These are phyloP conservation scores for Blennius ocellaris DNA, from an alignment of 2,113 vertebrate genomes.

Conservation along the genomic window DNA sequence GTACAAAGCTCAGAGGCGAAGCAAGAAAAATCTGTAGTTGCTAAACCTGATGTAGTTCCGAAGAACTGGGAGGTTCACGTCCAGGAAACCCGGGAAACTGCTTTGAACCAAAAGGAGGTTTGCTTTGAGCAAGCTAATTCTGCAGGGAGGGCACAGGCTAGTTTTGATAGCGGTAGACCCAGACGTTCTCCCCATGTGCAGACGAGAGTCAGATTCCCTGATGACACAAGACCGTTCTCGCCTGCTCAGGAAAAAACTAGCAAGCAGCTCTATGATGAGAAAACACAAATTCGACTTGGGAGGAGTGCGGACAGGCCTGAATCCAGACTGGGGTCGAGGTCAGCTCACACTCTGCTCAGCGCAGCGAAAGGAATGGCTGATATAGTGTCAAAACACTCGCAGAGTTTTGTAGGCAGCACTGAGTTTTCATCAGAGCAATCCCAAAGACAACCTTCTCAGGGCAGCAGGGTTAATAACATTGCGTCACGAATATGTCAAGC, in stretches of 20 bases:
- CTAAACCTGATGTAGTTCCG: constrained; percentile 79
- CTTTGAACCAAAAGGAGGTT: constrained; percentile 31
- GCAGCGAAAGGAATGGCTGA: constrained; percentile 73
- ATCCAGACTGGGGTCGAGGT: constrained; percentile 55
- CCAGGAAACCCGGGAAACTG: constrained; percentile 48
- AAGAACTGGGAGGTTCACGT: constrained; percentile 78
- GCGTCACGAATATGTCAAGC: constrained; percentile 78
- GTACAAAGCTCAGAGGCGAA: constrained; percentile 44
- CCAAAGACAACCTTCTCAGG: constrained; percentile 72
- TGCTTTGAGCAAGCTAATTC: constrained; percentile 23
- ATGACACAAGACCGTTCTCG: constrained; percentile 49
- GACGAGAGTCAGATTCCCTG: constrained; percentile 61
- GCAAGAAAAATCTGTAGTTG: constrained; percentile 37
- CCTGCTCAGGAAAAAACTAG: constrained; percentile 61
- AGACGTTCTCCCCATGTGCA: constrained; percentile 35
- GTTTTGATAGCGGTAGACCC: constrained; percentile 23
- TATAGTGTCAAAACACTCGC: constrained; percentile 67
- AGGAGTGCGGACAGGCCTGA: constrained; percentile 52
- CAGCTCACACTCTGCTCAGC: constrained; percentile 68
- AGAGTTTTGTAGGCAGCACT: constrained; percentile 46
- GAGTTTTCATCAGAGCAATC: constrained; percentile 63
- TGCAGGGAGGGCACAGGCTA: constrained; percentile 11
- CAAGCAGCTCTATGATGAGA: constrained; percentile 71
- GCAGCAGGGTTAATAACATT: constrained; percentile 76
- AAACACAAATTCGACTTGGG: constrained; percentile 58